Conservation (phyloP, 2,888 invertebrate genomes). For the Cabera pusaria region DNA sequence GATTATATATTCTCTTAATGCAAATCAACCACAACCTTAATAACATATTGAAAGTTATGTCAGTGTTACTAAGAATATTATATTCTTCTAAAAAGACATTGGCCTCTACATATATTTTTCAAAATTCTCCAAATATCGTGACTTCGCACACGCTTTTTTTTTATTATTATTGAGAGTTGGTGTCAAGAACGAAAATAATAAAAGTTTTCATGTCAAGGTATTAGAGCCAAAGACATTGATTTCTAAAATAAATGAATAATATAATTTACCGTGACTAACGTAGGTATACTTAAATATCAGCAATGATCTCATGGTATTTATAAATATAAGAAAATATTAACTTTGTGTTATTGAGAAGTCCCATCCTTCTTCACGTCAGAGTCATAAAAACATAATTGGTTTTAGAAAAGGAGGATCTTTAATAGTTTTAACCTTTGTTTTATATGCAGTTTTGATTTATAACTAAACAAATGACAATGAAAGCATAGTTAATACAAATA, state of each 20-base stretch:
- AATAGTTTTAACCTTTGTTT: too few species aligned
- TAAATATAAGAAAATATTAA: conserved; percentile 3
- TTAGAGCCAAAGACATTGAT: conserved; percentile 7
- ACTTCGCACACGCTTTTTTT: not conserved
- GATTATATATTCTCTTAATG: too few species aligned
- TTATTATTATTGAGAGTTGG: not conserved
- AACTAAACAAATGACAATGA: too few species aligned
- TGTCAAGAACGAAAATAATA: not conserved
- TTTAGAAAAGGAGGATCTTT: conserved; percentile 4
- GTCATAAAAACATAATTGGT: conserved; percentile 8
- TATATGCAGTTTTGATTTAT: too few species aligned
- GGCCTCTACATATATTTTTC: conserved; percentile 1
- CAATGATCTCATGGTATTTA: conserved; percentile 15
- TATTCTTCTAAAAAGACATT: not conserved
- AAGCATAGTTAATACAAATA: too few species aligned
- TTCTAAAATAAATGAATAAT: conserved; percentile 5
- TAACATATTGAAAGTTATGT: too few species aligned
- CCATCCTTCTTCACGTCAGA: conserved; percentile 9
- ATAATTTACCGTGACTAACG: conserved; percentile 14
- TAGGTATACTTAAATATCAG: conserved; percentile 6
- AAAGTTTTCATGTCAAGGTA: not conserved
- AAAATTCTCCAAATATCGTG: not conserved
- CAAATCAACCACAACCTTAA: too few species aligned
- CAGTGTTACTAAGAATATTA: too few species aligned
- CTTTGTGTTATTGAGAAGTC: conserved; percentile 10